phyloP scores from a whole-genome alignment of 2,888 invertebrate species.

The Dasypolia templi region DNA sequence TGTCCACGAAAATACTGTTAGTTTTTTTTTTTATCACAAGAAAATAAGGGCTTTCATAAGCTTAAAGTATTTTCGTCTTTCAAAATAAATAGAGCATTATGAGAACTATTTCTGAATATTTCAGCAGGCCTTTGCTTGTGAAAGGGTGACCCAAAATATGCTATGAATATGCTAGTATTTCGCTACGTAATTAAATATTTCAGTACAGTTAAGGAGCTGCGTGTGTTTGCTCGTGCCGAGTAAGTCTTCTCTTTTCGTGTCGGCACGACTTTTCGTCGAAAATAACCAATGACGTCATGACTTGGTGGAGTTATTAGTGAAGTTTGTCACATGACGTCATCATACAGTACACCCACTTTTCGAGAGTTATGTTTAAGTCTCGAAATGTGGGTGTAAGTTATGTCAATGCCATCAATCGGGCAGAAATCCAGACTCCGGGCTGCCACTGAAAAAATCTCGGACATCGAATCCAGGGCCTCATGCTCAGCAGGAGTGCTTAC shows the following conservation, averaged over 20 bases:
- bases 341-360: background rate
- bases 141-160: constrained; percentile 18
- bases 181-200: constrained; percentile 22
- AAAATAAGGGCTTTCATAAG: constrained; percentile 8
- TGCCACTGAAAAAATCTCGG: background rate
- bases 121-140: constrained; percentile 31
- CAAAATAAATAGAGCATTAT: constrained; percentile 56
- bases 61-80: constrained; percentile 21
- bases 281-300: background rate
- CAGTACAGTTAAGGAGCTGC: constrained; percentile 9
- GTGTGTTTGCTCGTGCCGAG: constrained; percentile 12
- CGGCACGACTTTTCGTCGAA: too few relatives aligned
- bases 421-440: background rate
- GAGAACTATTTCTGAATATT: constrained; percentile 58
- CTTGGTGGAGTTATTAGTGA: background rate
- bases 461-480: background rate
- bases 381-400: too few relatives aligned
- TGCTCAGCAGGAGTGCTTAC: background rate
- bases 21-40: constrained; percentile 7
- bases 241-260: background rate
- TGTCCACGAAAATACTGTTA: constrained; percentile 28
- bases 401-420: too few relatives aligned
- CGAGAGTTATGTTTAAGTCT: too few relatives aligned
- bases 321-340: background rate
- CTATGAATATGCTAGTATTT: constrained; percentile 35